Evolutionary conservation across 2,797 vertebrate genomes (phyloP), one percentile per base, ranked within the genome.

Genomic region (Erpetoichthys calabaricus): DNA sequence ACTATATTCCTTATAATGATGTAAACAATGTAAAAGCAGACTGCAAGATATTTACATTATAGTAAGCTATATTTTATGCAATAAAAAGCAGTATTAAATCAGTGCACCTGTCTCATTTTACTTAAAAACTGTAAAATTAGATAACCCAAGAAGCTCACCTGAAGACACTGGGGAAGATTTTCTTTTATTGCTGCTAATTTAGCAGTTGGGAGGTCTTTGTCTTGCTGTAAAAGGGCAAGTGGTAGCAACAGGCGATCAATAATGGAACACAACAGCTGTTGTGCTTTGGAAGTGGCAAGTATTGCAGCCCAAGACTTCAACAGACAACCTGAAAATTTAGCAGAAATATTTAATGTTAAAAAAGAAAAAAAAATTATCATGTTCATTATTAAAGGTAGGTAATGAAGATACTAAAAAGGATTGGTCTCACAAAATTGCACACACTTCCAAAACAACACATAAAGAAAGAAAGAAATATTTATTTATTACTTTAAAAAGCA

Each of bases 241-340:
- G 96, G 92, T 55, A 98, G 85, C 63, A 99, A 80, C 59, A 99
- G 79, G 45, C 81, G 83, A 53, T 98, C 91, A 67, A 98, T 87
- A 41, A 97, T 93, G 64, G 90, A 86, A 62, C 95, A 94, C 54
- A 99, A 66, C 63, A 98, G 80, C 44, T 89, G 89, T 67, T 97
- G 94, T 0, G 91, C 91, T 85, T 91, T 98, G 5, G 91, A 86
- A 51, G 90, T 94, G 65, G 87, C 90, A 79, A 99, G 77, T 66
- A 99, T 91, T 7, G 82, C 82, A 73, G 93, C 89, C 92, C 96
- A 99, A 62, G 91, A 90, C 69, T 93, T 97, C 63, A 98, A 90
- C 63, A 98, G 72, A 72, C 78, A 88, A 59, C 96, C 96, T 99
- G 70, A 59, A 56, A 69, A 58, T 67, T 45, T 65, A 60, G 43